Evolutionary conservation across 2,888 invertebrate genomes (phyloP).

Genomic region (Pandemis cinnamomeana): DNA sequence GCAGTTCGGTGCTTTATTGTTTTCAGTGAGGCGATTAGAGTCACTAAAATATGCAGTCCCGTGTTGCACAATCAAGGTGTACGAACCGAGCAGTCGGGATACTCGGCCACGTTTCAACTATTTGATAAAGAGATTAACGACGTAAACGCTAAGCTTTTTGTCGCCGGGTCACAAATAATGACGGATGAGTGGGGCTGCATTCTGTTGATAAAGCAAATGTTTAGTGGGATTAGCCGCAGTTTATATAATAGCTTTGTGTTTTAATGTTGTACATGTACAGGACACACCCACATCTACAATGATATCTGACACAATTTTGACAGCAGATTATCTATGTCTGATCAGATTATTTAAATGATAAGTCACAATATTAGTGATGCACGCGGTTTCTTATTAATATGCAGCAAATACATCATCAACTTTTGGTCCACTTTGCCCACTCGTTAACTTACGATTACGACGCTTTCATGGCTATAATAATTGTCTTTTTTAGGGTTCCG

Average conservation of each 20-base stretch:
- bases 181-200: constrained; percentile 35
- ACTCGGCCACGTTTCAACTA: constrained; percentile 56
- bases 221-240: constrained; percentile 37
- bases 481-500: no score
- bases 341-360: neutral
- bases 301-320: neutral
- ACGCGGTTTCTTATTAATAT: no score
- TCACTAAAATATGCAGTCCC: constrained; percentile 62
- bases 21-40: constrained; percentile 51
- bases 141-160: constrained; percentile 42
- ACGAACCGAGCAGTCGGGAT: constrained; percentile 54
- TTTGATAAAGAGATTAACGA: constrained; percentile 60
- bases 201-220: constrained; percentile 40
- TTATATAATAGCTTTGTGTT: constrained; percentile 31
- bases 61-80: constrained; percentile 65
- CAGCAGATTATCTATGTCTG: neutral
- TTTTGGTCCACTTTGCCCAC: no score
- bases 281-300: neutral
- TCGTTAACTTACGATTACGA: no score
- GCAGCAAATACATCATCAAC: no score
- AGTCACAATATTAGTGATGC: no score
- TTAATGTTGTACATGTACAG: constrained; percentile 2
- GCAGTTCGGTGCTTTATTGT: constrained; percentile 17
- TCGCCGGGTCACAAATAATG: constrained; percentile 31
- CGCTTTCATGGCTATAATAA: no score